Base-by-base conservation (phyloP, 2,797 vertebrate species). In the Artibeus jamaicensis region DNA sequence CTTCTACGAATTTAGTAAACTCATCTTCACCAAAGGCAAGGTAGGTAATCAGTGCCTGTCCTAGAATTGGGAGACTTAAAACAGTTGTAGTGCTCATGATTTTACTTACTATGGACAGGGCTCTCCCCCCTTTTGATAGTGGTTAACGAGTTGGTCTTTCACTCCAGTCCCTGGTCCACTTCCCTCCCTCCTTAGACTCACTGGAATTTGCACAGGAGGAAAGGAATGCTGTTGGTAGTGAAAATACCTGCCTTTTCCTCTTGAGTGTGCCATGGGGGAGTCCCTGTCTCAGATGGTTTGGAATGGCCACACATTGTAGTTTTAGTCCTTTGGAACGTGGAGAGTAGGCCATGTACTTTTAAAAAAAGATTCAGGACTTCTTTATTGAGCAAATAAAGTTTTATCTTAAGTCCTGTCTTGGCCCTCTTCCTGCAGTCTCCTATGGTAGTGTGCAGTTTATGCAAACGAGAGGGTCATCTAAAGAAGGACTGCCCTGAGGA, bases 401-500 rank as follows among this genome's bases (percentile, higher is more conserved):
- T 71, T 78, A 55, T 26, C 29, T 37, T 39, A 59, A 81, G 10
- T 88, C 22, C 86, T 89, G 0, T 79, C 96, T 94, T 77, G 94
- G 22, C 86, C 94, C 1, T 98, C 14, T 97, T 96, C 34, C n/a
- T 96, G 14, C 93, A 99, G 99, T 98, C 99, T 91, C 99, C 99
- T 96, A 99, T 98, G 86, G 98, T 99, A 34, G 99, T 99, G 77
- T 99, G 99, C 98, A 99, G 99, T 97, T 98, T 99, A 95, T 99
- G 99, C 97, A 99, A 99, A 97, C 99, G 99, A 34, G 99, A 99
- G 93, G 99, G 99, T 34, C 99, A 99, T 93, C 98, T 99, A 88
- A 99, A 99, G 97, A 99, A 98, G 70, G 99, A 99, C 97, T 99
- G 99, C 96, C 99, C 99, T 0, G 99, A 99, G 95, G 99, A 99